phyloP scores from a whole-genome alignment of 1,140 invertebrate species.

The Drosophila mayri region DNA sequence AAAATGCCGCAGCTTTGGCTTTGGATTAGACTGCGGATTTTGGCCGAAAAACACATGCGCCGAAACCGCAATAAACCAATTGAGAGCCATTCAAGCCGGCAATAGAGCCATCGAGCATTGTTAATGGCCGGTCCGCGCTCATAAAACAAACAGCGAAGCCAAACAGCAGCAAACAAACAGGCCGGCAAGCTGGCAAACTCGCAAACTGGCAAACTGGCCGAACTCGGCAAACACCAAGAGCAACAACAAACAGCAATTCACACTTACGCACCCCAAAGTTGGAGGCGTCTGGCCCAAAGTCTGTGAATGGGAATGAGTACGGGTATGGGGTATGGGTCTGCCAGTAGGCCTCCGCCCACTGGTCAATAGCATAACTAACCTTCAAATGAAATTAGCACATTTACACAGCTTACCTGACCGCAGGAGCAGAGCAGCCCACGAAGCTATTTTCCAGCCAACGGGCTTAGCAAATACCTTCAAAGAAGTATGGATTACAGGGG shows the following conservation, averaged over 20 bases:
- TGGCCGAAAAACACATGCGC: slow-evolving; percentile 56
- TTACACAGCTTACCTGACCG: slow-evolving; percentile 74
- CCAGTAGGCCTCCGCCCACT: slow-evolving; percentile 17
- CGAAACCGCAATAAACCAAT: slow-evolving; percentile 50
- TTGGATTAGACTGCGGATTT: slow-evolving; percentile 51
- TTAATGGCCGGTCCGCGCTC: slow-evolving; percentile 67
- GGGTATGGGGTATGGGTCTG: slow-evolving; percentile 19
- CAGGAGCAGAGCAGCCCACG: slow-evolving; percentile 19
- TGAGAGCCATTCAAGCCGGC: slow-evolving; percentile 47
- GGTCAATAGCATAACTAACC: slow-evolving; percentile 79
- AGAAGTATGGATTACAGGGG: neutral
- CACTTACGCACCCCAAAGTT: slow-evolving; percentile 77
- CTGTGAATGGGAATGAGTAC: slow-evolving; percentile 24
- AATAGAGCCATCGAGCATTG: slow-evolving; percentile 64
- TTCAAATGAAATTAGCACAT: slow-evolving; percentile 82
- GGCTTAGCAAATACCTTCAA: neutral
- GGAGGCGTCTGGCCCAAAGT: slow-evolving; percentile 54
- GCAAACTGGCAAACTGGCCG: slow-evolving; percentile 49
- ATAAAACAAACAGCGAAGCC: slow-evolving; percentile 54
- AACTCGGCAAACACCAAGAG: slow-evolving; percentile 55
- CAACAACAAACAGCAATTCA: slow-evolving; percentile 77
- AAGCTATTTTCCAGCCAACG: slow-evolving; percentile 2
- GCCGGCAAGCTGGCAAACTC: slow-evolving; percentile 46
- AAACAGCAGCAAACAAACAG: slow-evolving; percentile 66
- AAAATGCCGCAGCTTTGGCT: slow-evolving; percentile 49